phyloP scores from a whole-genome alignment of 2,797 vertebrate genomes.

The Channallabes apus region DNA sequence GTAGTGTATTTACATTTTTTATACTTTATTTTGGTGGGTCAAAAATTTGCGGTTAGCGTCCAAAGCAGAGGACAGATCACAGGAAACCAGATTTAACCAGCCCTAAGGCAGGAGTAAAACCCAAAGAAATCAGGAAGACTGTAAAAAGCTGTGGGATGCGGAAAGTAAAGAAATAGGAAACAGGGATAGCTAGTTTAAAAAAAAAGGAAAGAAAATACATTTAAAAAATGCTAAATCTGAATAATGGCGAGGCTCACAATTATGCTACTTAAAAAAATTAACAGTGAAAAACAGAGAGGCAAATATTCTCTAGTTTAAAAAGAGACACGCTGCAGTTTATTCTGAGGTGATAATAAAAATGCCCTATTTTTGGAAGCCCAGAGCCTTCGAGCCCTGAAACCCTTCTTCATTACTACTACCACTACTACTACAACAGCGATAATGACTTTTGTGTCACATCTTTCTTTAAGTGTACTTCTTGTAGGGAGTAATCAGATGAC shows the following conservation, averaged over 20 bases:
- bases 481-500: neutral
- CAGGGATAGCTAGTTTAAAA: neutral
- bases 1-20: neutral
- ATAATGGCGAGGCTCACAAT: neutral
- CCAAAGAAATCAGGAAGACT: neutral
- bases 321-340: neutral
- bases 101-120: neutral
- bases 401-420: no score
- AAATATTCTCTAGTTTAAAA: neutral
- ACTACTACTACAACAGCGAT: no score
- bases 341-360: neutral
- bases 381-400: neutral
- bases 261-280: neutral
- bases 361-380: neutral
- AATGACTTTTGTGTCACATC: no score
- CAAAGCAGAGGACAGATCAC: neutral
- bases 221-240: neutral
- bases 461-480: no score
- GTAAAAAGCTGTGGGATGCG: neutral
- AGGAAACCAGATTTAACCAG: neutral
- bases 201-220: neutral
- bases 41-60: neutral
- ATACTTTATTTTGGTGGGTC: neutral
- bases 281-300: neutral
- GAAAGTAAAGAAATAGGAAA: neutral